These are phyloP conservation scores for Porites cylindrica DNA, from an alignment of 92 coral and sea anemone genomes.

Conservation along the genomic window DNA sequence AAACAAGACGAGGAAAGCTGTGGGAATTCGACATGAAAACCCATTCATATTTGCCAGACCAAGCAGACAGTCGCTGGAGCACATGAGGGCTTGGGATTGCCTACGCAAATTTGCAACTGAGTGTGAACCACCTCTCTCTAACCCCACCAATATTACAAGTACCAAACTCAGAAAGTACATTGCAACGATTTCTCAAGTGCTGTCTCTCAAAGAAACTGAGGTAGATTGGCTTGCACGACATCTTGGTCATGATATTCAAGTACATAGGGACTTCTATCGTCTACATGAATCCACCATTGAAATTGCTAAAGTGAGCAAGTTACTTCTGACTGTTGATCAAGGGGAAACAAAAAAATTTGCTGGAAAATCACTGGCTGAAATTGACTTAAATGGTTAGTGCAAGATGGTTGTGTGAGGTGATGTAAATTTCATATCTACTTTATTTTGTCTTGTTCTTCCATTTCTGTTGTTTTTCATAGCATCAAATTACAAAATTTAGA, in stretches of 20 bases:
- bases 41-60: slow-evolving; percentile 61
- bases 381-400: not conserved
- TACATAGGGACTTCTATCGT: slow-evolving; percentile 67
- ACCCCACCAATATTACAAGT: slow-evolving; percentile 36
- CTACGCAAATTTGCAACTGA: slow-evolving; percentile 27
- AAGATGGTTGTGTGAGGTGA: not conserved
- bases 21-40: slow-evolving; percentile 52
- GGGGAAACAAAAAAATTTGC: slow-evolving; percentile 46
- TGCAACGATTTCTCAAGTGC: slow-evolving; percentile 68
- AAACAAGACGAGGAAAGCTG: slow-evolving; percentile 37
- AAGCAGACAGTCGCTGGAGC: slow-evolving; percentile 30
- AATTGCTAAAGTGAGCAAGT: slow-evolving; percentile 65
- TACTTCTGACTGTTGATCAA: slow-evolving; percentile 37
- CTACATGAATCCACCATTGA: slow-evolving; percentile 64
- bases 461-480: not conserved
- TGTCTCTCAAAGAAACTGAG: slow-evolving; percentile 46
- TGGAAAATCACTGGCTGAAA: slow-evolving; percentile 1
- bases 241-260: slow-evolving; percentile 59
- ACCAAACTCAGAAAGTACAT: slow-evolving; percentile 59
- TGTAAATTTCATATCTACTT: not conserved
- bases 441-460: not conserved
- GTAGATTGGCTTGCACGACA: slow-evolving; percentile 77
- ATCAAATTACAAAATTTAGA: not conserved
- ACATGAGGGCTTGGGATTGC: slow-evolving; percentile 44
- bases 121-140: slow-evolving; percentile 26